Evolutionary conservation across 2,113 vertebrate genomes (phyloP).

Genomic region (Corythaeola cristata): DNA sequence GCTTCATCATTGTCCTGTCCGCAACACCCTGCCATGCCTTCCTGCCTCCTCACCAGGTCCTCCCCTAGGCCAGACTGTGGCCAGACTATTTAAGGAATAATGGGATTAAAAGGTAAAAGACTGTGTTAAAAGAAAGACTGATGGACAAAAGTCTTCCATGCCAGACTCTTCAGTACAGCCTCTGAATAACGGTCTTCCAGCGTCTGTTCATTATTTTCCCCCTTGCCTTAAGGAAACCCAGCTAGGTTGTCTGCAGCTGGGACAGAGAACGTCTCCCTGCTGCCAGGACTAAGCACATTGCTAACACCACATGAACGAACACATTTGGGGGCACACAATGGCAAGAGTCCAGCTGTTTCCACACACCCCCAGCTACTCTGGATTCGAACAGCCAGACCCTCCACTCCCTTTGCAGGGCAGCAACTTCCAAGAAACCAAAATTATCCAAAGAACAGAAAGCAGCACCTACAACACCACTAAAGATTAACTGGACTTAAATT

Average conservation of each 20-base stretch:
- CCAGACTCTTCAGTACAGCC: background rate
- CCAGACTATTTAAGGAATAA: background rate
- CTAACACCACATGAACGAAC: background rate
- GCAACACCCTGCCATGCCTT: background rate
- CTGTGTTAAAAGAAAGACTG: background rate
- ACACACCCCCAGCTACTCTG: background rate
- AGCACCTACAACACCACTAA: background rate
- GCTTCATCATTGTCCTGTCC: background rate
- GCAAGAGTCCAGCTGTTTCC: background rate
- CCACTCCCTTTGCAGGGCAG: background rate
- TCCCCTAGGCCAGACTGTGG: background rate
- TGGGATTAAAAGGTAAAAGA: background rate
- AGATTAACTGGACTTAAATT: background rate
- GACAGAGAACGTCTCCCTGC: background rate
- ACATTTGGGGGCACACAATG: background rate
- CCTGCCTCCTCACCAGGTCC: background rate
- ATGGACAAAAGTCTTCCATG: background rate
- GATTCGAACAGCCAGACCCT: background rate
- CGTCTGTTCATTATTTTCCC: background rate
- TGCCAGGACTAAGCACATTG: background rate
- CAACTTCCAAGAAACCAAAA: background rate
- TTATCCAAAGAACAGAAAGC: background rate
- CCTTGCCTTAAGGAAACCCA: background rate
- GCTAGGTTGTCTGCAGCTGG: background rate
- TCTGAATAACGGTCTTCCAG: background rate